Base-by-base conservation (phyloP, 1,140 invertebrate species). In the Latrodectus geometricus region DNA sequence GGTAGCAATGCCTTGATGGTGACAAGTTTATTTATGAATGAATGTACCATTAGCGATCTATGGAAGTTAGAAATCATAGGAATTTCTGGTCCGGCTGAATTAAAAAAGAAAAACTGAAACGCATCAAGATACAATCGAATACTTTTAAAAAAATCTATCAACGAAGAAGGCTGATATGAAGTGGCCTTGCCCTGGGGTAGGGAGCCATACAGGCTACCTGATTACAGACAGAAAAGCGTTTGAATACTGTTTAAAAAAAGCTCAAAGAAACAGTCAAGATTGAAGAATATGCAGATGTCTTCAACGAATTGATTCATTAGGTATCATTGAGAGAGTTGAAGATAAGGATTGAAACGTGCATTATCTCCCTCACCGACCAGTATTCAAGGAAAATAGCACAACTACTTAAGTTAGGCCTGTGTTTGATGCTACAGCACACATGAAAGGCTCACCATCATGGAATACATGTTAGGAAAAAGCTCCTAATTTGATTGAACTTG, bases 311-410 rank as follows among this genome's bases (percentile, higher is more conserved):
- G 90, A 5, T 88, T 8, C 65, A 87, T 1, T 81, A 90, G 35
- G 89, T 88, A 65, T 91, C 87, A 89, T 90, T 9, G 69, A n/a
- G n/a, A n/a, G n/a, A n/a, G n/a, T n/a, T n/a, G n/a, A n/a, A n/a
- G n/a, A n/a, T n/a, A n/a, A n/a, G 21, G 7, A 66, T 5, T 11
- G 49, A 69, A 21, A 54, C 49, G 56, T 89, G 73, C 87, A 90
- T 85, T 91, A 89, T 87, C 85, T 91, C 74, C 89, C 91, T 69
- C 91, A 91, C 52, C 50, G 72, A 23, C 21, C 80, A 20, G 89
- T 90, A 4, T 61, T 89, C 20, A 66, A 65, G 23, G 85, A 89
- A 50, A 69, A 87, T 9, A 87, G 48, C 5, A 75, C 77, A 78
- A 35, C 35, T 35, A 82, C 85, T n/a, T 88, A 80, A 35, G 90